Percentiles rank a stretch among this genome's conserved stretches.
Evolutionary conservation across 2,888 invertebrate genomes (phyloP).

Genomic region (Bimastos eiseni): DNA sequence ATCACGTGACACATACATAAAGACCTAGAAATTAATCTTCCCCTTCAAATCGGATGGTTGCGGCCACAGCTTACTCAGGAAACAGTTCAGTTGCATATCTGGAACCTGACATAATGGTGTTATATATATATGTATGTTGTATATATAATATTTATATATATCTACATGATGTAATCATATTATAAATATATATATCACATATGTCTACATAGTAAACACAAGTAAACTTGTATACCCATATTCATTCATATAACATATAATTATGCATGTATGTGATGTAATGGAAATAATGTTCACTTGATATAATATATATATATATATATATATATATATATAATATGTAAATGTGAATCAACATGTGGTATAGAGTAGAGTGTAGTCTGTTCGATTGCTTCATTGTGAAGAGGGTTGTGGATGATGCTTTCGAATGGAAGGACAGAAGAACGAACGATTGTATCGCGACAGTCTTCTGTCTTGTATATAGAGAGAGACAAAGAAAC

Average conservation of each 20-base stretch:
- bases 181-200: no score
- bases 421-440: not conserved
- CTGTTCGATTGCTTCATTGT: not conserved
- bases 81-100: not conserved
- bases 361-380: not conserved
- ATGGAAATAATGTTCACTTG: not conserved
- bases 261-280: not conserved
- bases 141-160: not conserved
- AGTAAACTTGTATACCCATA: no score
- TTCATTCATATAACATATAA: not conserved
- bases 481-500: not conserved
- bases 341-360: not conserved
- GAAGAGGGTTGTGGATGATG: not conserved
- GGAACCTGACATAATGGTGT: not conserved
- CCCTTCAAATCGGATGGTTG: not conserved
- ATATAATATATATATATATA: not conserved
- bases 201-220: no score
- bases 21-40: no score
- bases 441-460: not conserved
- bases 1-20: not conserved
- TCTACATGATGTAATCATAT: not conserved
- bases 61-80: not conserved
- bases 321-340: not conserved
- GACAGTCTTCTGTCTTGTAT: not conserved
- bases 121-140: not conserved